A percentile compares a stretch with the other conserved stretches of the same genome.
Evolutionary conservation across 1,140 invertebrate genomes (phyloP).

Genomic region (Drosophila carrolli): DNA sequence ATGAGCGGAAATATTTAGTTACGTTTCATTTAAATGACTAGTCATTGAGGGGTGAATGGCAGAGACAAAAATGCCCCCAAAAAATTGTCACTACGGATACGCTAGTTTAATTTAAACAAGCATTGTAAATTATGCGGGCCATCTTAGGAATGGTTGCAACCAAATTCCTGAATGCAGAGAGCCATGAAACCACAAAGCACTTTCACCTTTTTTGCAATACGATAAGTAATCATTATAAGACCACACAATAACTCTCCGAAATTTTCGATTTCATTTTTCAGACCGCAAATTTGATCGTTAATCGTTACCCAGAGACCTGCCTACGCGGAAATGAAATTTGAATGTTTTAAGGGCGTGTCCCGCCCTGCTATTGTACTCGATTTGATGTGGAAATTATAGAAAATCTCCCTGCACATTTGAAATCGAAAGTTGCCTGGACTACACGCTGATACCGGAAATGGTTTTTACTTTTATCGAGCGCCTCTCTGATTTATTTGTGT

Average conservation of each 20-base stretch:
- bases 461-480: constrained; percentile 77
- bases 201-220: constrained; percentile 66
- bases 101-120: constrained; percentile 53
- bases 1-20: constrained; percentile 79
- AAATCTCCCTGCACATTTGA: constrained; percentile 52
- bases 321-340: constrained; percentile 70
- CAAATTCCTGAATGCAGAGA: constrained; percentile 6
- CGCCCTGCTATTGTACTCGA: constrained; percentile 50
- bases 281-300: constrained; percentile 33
- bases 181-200: constrained; percentile 28
- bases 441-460: constrained; percentile 80
- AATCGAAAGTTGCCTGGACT: constrained; percentile 75
- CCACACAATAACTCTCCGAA: constrained; percentile 47
- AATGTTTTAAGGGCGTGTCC: constrained; percentile 62
- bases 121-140: constrained; percentile 30
- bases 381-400: constrained; percentile 77
- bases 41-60: constrained; percentile 10
- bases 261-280: constrained; percentile 28
- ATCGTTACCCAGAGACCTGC: constrained; percentile 50
- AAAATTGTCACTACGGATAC: constrained; percentile 58
- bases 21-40: constrained; percentile 49
- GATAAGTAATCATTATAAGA: constrained; percentile 67
- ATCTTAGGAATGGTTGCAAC: constrained; percentile 3
- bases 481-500: constrained; percentile 73
- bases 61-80: neutral